Evolutionary conservation across 2,113 vertebrate species (phyloP).

Genomic region (Dunckerocampus dactyliophorus): DNA sequence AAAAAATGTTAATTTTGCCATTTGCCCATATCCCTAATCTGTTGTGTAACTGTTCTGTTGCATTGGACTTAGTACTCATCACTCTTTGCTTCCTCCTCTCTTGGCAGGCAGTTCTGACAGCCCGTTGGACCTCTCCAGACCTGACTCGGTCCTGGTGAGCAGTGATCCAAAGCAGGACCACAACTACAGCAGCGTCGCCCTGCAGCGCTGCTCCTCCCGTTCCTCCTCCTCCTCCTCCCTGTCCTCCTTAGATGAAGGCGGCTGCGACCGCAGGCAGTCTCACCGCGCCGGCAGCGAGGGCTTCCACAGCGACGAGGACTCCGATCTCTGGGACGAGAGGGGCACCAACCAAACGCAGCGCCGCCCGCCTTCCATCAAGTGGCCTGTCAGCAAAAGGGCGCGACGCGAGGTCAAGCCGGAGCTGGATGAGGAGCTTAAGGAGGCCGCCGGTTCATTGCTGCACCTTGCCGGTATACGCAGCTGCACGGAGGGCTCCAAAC

Average conservation of each 20-base stretch:
- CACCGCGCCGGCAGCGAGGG: conserved; percentile 86
- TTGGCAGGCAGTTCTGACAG: conserved; percentile 69
- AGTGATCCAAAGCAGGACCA: conserved; percentile 94
- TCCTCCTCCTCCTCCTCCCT: conserved; percentile 81
- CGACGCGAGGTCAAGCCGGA: conserved; percentile 80
- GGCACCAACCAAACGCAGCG: conserved; percentile 58
- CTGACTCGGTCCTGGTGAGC: conserved; percentile 75
- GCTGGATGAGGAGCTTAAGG: conserved; percentile 96
- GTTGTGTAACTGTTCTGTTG: neutral
- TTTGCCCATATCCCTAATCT: neutral
- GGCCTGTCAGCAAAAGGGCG: conserved; percentile 72
- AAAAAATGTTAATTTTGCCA: neutral
- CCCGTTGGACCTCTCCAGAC: conserved; percentile 75
- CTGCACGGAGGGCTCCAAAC: conserved; percentile 86
- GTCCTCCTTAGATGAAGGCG: conserved; percentile 84
- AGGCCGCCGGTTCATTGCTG: conserved; percentile 94
- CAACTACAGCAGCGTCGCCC: conserved; percentile 90
- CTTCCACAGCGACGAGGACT: conserved; percentile 91
- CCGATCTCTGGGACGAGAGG: conserved; percentile 81
- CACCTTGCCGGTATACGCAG: conserved; percentile 94
- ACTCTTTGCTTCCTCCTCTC: conserved; percentile 2
- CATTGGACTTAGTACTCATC: neutral
- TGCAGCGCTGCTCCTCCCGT: conserved; percentile 84
- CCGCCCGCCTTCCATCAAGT: conserved; percentile 68
- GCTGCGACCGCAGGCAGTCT: conserved; percentile 80